phyloP scores from a whole-genome alignment of 1,140 invertebrate genomes.

The Pectinophora gossypiella region DNA sequence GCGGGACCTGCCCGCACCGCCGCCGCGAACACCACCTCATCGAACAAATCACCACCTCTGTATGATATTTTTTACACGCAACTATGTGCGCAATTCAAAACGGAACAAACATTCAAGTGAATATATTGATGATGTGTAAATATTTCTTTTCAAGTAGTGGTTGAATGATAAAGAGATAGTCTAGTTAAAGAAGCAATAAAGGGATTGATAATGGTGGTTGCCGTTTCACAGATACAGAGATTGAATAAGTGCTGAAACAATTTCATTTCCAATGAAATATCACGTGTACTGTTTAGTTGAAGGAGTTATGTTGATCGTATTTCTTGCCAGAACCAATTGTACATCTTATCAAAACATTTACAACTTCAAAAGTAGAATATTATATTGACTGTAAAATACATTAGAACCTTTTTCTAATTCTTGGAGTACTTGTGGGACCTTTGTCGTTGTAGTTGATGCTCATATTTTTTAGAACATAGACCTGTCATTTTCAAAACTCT shows the following conservation, averaged over 20 bases:
- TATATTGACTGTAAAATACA: conserved; percentile 19
- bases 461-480: conserved; percentile 31
- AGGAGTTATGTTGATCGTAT: no score
- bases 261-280: no score
- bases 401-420: conserved; percentile 38
- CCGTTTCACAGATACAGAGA: no score
- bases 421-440: conserved; percentile 56
- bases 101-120: not conserved
- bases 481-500: no score
- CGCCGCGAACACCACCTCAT: conserved; percentile 78
- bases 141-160: conserved; percentile 67
- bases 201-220: no score
- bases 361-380: conserved; percentile 1
- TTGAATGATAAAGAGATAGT: conserved; percentile 77
- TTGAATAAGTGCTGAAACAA: no score
- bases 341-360: not conserved
- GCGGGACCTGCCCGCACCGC: conserved; percentile 64
- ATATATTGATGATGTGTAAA: conserved; percentile 38
- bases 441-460: conserved; percentile 40
- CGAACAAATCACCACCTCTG: conserved; percentile 82
- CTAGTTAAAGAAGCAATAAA: not conserved
- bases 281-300: no score
- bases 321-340: no score
- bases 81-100: not conserved
- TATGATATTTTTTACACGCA: conserved; percentile 52